Evolutionary conservation across 2,113 vertebrate species (phyloP), one percentile per base, ranked within the genome.

Genomic region (Natator depressus): DNA sequence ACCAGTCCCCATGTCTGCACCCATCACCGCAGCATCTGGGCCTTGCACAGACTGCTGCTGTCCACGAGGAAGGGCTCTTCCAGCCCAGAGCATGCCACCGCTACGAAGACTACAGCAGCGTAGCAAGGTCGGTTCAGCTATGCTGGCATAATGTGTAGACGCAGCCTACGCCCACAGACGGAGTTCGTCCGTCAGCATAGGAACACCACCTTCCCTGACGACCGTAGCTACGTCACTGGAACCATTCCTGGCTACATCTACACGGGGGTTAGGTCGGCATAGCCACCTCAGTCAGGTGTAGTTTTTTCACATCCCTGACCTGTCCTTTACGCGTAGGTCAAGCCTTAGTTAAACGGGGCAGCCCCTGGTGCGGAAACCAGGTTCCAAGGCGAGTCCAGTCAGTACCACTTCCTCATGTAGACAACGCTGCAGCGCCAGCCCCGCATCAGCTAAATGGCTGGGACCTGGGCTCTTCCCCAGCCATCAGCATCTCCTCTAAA

Each of bases 121-220:
- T 20, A 69, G 35, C 35, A 3, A 35, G 17, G 35, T n/a, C 35
- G 2, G 35, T 19, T 69, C 8, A 38, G 65, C 35, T 8, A 38
- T 16, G 9, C 12, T 5, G 4, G 8, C 65, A 10, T 10, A 35
- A n/a, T 1, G 9, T 5, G n/a, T 19, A 38, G 10, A 72, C 19
- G 17, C 65, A 38, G 65, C 19, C 19, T 19, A 5, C 19, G 13
- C 29, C 59, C 6, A 16, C 29, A 11, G 59, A 14, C 16, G 5
- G 10, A 29, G 27, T 27, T 65, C 35, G 29, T 35, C 59, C 25
- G 10, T 31, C 59, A 31, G 14, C 29, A 11, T 14, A 29, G 14
- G 59, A 65, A 65, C 59, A 16, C 59, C 14, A 35, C 29, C 57
- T 29, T 27, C 25, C 25, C 57, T 4, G 4, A 5, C 3, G 27